phyloP scores from a whole-genome alignment of 1,140 invertebrate genomes.

The Heliothis virescens region DNA sequence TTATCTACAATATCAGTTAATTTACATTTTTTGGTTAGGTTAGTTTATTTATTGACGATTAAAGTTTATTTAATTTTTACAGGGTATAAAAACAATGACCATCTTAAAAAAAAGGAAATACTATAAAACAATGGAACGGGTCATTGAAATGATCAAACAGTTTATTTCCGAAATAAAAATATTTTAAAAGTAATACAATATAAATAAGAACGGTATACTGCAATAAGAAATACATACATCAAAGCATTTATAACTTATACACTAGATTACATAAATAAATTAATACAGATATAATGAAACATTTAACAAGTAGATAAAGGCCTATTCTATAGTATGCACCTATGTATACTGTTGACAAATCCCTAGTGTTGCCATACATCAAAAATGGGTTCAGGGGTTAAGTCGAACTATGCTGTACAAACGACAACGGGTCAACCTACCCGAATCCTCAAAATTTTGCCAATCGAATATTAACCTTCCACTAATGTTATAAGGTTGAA shows the following conservation, averaged over 20 bases:
- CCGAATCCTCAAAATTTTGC: too few species aligned
- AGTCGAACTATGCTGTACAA: neutral
- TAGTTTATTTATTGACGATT: neutral
- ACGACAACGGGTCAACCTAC: too few species aligned
- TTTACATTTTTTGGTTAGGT: slow-evolving; percentile 17
- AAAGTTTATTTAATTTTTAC: neutral
- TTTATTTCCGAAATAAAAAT: neutral
- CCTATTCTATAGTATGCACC: slow-evolving; percentile 12
- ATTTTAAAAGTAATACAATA: neutral
- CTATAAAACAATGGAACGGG: neutral
- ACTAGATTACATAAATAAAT: neutral
- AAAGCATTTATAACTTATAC: neutral
- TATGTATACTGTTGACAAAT: slow-evolving; percentile 20
- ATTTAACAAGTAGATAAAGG: slow-evolving; percentile 20
- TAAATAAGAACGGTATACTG: neutral
- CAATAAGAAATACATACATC: slow-evolving; percentile 9
- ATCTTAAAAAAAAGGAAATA: neutral
- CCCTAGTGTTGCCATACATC: slow-evolving; percentile 36
- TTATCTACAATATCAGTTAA: slow-evolving; percentile 27
- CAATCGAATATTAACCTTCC: too few species aligned
- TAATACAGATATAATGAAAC: slow-evolving; percentile 21
- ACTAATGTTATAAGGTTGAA: too few species aligned
- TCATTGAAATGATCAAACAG: neutral
- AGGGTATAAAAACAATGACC: neutral
- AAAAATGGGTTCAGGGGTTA: neutral